Conservation (phyloP, 2,888 invertebrate species). For the Lasioglossum lativentre region DNA sequence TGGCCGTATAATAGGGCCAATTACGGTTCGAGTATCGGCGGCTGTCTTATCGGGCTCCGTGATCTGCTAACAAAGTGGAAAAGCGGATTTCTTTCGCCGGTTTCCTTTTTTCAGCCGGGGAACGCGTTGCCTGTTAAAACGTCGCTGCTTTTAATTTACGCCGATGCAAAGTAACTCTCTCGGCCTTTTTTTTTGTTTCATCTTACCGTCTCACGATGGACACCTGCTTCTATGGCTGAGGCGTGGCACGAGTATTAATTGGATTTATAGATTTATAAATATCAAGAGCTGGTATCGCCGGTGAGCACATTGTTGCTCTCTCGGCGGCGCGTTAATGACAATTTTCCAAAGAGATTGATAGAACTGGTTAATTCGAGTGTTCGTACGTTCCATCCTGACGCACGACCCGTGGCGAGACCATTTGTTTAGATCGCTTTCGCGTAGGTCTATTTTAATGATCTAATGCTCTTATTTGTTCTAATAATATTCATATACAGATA, state of each 20-base stretch:
- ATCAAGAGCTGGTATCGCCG: not conserved
- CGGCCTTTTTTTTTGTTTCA: not conserved
- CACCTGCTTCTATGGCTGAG: not conserved
- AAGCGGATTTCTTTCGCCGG: not conserved
- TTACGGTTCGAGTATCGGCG: constrained; percentile 8
- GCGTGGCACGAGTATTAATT: not conserved
- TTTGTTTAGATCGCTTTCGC: not conserved
- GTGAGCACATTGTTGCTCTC: not conserved
- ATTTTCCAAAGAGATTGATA: not conserved
- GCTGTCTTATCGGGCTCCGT: not conserved
- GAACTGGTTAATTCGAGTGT: not conserved
- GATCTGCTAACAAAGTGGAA: constrained; percentile 16
- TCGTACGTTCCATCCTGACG: not conserved
- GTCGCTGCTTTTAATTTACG: not conserved
- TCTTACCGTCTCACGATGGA: not conserved
- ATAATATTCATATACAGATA: no score
- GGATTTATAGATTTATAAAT: not conserved
- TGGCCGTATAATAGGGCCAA: constrained; percentile 24
- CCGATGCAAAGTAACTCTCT: not conserved
- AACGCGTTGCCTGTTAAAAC: not conserved
- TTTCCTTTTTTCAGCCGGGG: not conserved
- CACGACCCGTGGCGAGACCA: not conserved
- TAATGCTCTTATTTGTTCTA: no score
- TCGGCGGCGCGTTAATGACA: not conserved
- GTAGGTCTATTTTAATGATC: not conserved